Evolutionary conservation across 2,888 invertebrate species (phyloP), one percentile per base, ranked within the genome.

Genomic region (Criorhina ranunculi): DNA sequence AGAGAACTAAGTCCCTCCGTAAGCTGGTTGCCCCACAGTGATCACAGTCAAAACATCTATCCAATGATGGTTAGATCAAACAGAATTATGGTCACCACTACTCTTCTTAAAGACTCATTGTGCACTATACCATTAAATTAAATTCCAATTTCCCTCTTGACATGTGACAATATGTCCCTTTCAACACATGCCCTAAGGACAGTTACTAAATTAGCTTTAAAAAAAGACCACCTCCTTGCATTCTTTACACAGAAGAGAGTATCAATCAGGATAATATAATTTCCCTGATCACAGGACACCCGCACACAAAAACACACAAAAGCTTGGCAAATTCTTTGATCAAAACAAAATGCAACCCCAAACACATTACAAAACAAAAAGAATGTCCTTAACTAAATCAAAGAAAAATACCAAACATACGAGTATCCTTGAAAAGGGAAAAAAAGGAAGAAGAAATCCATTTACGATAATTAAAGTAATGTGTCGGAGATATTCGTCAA

Each of bases 381-480:
- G 62, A 44, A 46, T 6, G 53, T 40, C 46, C 42, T 57, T 1
- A 55, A 64, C 40, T 51, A 66, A 82, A 82, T 82, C 82, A 82
- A 83, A 83, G 53, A 35, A 72, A 78, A 59, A 77, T 64, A 37
- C 17, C 42, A 44, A 24, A 29, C 31, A 44, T 19, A 29, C 51
- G 31, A 15, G 55, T 40, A 29, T 64, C 24, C 49, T 62, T 35
- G 12, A 12, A 12, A 69, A 35, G 6, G 29, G 29, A 55, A 24
- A 24, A 12, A 11, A 7, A 15, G 15, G 9, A 60, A 49, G 67
- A 85, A 53, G 57, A 66, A 85, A 80, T 85, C 76, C 85, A 85
- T 85, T 85, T 85, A 70, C 75, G 66, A 80, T 80, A 80, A 85
- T 85, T 85, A 85, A 85, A 85, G 80, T 80, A 85, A 85, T 76